Percentiles rank a stretch among this genome's conserved stretches.
Conservation (phyloP, 64 coral and sea anemone species). For the Anthopleura sola region DNA sequence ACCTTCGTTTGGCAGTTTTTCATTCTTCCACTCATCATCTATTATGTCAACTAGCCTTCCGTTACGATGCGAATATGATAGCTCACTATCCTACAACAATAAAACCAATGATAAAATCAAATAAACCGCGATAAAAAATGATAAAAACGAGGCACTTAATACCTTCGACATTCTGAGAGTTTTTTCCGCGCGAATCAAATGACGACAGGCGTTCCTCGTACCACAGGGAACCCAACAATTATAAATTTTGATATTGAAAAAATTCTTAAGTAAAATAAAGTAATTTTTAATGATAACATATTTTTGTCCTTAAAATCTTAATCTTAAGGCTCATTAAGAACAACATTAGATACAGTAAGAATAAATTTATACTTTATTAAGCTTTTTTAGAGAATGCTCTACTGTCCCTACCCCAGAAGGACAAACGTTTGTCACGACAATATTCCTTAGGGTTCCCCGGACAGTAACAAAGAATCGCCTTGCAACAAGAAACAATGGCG, state of each 20-base stretch:
- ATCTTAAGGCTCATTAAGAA: no score
- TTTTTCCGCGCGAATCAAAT: slow-evolving; percentile 5
- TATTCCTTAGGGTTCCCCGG: background rate
- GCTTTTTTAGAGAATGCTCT: background rate
- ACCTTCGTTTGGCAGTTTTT: slow-evolving; percentile 83
- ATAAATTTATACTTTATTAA: no score
- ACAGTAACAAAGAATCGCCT: background rate
- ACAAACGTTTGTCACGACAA: background rate
- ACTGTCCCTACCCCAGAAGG: background rate
- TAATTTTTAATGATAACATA: background rate
- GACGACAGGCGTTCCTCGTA: background rate
- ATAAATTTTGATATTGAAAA: background rate
- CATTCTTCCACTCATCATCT: slow-evolving; percentile 74
- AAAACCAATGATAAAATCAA: background rate
- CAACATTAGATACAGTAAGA: no score
- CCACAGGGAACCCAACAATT: background rate
- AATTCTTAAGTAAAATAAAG: background rate
- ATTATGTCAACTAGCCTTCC: slow-evolving; percentile 63
- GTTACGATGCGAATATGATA: slow-evolving; percentile 59
- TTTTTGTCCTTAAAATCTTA: background rate
- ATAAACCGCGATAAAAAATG: background rate
- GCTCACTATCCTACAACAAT: slow-evolving; percentile 68
- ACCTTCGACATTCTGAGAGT: slow-evolving; percentile 6
- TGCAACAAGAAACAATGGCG: background rate
- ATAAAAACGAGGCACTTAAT: background rate